These are phyloP conservation scores for Percopsis transmontana DNA, from an alignment of 2,113 vertebrate genomes.

Conservation along the genomic window DNA sequence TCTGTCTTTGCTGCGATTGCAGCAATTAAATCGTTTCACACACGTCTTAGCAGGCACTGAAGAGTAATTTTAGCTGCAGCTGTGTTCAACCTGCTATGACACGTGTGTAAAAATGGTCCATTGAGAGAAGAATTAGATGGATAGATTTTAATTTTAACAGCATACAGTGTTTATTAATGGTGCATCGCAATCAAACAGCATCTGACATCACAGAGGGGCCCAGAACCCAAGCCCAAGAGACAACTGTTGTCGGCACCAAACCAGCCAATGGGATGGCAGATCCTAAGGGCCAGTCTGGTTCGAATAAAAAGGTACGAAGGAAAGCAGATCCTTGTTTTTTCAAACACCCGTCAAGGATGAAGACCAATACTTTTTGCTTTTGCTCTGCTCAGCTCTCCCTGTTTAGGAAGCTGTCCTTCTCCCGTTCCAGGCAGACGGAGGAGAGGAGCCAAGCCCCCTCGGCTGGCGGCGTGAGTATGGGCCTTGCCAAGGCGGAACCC, in stretches of 20 bases:
- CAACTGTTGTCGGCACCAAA: not conserved
- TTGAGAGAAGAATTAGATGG: too few relatives aligned
- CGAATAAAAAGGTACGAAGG: slow-evolving; percentile 68
- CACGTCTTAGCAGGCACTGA: too few relatives aligned
- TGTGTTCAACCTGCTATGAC: too few relatives aligned
- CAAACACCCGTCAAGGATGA: not conserved
- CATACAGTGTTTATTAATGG: too few relatives aligned
- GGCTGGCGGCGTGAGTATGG: not conserved
- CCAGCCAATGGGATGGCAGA: slow-evolving; percentile 53
- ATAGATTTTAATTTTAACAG: too few relatives aligned
- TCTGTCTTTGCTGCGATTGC: too few relatives aligned
- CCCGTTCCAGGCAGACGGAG: slow-evolving; percentile 40
- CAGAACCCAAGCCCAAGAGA: slow-evolving; percentile 12
- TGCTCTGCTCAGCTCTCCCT: slow-evolving; percentile 64
- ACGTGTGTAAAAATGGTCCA: too few relatives aligned
- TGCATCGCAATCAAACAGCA: not conserved
- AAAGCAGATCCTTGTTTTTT: not conserved
- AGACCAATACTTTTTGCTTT: not conserved
- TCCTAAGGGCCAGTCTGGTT: slow-evolving; percentile 46
- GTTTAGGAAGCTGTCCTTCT: slow-evolving; percentile 66
- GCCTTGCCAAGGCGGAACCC: not conserved
- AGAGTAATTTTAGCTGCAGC: too few relatives aligned
- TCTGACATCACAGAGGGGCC: slow-evolving; percentile 21
- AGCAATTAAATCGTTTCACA: too few relatives aligned
- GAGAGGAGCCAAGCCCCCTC: slow-evolving; percentile 10